Percentiles rank a stretch among this genome's conserved stretches.
phyloP scores from a whole-genome alignment of 2,888 invertebrate genomes.

The Drosophila hamatofila region DNA sequence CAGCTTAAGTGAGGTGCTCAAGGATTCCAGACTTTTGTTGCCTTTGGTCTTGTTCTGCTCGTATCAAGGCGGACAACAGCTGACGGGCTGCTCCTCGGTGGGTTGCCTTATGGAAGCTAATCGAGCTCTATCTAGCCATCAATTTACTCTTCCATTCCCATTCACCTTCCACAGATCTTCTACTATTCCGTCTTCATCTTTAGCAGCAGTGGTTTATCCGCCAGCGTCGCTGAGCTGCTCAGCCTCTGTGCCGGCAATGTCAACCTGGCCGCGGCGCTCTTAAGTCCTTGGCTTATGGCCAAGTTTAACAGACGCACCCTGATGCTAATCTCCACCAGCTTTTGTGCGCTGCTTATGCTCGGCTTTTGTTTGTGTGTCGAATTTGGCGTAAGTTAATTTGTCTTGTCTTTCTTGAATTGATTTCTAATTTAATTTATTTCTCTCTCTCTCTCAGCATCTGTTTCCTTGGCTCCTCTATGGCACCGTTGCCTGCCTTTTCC shows the following conservation, averaged over 20 bases:
- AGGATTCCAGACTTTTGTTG: constrained; percentile 36
- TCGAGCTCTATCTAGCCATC: background rate
- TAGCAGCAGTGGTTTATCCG: constrained; percentile 40
- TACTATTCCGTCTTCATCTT: constrained; percentile 61
- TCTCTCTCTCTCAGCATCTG: constrained; percentile 1
- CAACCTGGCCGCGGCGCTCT: constrained; percentile 44
- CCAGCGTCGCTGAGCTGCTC: constrained; percentile 35
- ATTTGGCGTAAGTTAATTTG: constrained; percentile 31
- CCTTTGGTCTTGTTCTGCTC: constrained; percentile 54
- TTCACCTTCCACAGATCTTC: constrained; percentile 38
- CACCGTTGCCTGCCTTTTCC: constrained; percentile 47
- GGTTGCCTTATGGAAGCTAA: background rate
- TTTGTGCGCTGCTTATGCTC: constrained; percentile 50
- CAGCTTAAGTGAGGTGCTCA: constrained; percentile 30
- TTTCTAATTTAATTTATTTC: background rate
- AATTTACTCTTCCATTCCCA: background rate
- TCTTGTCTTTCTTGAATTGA: background rate
- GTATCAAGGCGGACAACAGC: constrained; percentile 61
- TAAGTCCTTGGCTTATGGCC: constrained; percentile 55
- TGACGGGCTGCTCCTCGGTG: constrained; percentile 62
- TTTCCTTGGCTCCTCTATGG: constrained; percentile 47
- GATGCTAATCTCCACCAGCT: constrained; percentile 50
- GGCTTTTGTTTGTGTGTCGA: constrained; percentile 42
- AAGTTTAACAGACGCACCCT: constrained; percentile 58
- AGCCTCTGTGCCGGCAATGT: constrained; percentile 46